Conservation (phyloP, 2,797 vertebrate species). For the Strix occidentalis region DNA sequence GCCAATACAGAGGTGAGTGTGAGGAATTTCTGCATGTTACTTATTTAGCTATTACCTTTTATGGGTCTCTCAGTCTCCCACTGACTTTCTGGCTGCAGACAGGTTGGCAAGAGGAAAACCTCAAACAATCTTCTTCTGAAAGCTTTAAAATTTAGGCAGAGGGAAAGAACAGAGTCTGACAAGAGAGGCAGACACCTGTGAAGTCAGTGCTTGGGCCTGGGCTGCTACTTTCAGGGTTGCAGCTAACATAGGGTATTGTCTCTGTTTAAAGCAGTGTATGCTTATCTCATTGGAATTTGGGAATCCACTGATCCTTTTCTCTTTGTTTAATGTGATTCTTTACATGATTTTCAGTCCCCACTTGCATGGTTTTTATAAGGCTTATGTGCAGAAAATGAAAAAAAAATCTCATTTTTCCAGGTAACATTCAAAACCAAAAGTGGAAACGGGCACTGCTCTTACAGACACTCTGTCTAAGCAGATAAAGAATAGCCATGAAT, state of each 20-base stretch:
- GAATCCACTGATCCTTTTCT: background rate
- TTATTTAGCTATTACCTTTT: conserved; percentile 61
- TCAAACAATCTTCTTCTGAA: background rate
- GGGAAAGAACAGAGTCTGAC: background rate
- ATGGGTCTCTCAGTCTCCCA: conserved; percentile 39
- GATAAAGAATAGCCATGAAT: background rate
- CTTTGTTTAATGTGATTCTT: background rate
- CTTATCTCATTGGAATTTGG: background rate
- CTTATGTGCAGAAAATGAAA: background rate
- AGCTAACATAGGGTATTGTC: background rate
- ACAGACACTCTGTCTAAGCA: background rate
- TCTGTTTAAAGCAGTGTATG: background rate
- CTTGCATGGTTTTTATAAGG: background rate
- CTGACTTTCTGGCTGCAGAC: background rate
- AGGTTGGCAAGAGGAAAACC: background rate
- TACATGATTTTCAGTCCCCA: background rate
- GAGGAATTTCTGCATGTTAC: conserved; percentile 46
- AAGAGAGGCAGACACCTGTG: conserved; percentile 12
- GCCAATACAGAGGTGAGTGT: conserved; percentile 61
- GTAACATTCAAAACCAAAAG: background rate
- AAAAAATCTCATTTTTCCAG: background rate
- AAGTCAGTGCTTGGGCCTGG: background rate
- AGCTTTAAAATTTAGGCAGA: background rate
- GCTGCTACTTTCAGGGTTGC: background rate
- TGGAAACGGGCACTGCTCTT: background rate